Evolutionary conservation across 92 coral and sea anemone species (phyloP).

Genomic region (Heliopora coerulea): DNA sequence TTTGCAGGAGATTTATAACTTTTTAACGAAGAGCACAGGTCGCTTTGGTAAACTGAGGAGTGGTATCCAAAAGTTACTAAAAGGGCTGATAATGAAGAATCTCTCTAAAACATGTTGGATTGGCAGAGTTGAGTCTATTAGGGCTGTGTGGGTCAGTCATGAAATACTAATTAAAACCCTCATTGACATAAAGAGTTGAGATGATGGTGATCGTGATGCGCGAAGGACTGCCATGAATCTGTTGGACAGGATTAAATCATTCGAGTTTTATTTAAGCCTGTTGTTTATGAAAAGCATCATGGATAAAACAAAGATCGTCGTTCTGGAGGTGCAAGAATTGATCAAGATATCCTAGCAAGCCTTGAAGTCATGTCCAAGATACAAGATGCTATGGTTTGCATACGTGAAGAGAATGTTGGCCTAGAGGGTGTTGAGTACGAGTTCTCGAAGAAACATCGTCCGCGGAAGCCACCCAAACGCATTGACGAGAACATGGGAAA

Average conservation of each 20-base stretch:
- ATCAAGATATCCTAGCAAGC: conserved; percentile 25
- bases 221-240: conserved; percentile 9
- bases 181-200: conserved; percentile 5
- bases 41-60: conserved; percentile 35
- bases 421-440: conserved; percentile 20
- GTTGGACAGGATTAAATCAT: conserved; percentile 17
- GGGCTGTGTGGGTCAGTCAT: conserved; percentile 27
- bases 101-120: conserved; percentile 36
- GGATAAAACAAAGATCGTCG: conserved; percentile 23
- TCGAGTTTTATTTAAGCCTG: conserved; percentile 17
- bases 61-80: conserved; percentile 21
- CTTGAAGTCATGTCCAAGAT: conserved; percentile 14
- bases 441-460: conserved; percentile 33
- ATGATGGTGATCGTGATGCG: conserved; percentile 29
- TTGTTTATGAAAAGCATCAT: conserved; percentile 30
- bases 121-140: conserved; percentile 27
- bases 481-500: conserved; percentile 15
- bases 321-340: conserved; percentile 23
- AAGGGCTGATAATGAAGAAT: conserved; percentile 24
- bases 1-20: conserved; percentile 27
- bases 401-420: conserved; percentile 22
- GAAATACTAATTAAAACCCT: conserved; percentile 11
- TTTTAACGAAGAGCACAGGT: conserved; percentile 26
- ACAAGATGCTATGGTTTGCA: conserved; percentile 19
- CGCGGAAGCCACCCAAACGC: conserved; percentile 18